These are phyloP conservation scores for Passer montanus DNA, from an alignment of 2,113 vertebrate genomes.

Conservation along the genomic window DNA sequence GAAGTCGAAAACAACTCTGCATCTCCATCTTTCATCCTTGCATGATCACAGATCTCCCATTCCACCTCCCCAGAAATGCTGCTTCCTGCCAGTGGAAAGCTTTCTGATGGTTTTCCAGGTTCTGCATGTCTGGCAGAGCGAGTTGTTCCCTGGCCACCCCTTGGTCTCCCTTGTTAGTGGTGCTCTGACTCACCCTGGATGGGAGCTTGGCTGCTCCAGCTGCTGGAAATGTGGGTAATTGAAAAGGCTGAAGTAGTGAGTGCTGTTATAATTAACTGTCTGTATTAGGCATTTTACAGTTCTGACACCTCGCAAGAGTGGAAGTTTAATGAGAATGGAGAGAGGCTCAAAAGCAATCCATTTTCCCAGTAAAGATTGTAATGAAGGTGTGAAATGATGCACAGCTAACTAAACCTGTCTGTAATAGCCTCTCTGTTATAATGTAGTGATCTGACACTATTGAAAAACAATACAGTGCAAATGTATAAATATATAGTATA, in stretches of 20 bases:
- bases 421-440: constrained; percentile 38
- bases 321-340: constrained; percentile 66
- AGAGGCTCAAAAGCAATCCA: constrained; percentile 59
- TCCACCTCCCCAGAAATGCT: not conserved
- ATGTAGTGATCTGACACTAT: not conserved
- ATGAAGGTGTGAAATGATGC: constrained; percentile 63
- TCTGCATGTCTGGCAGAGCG: accelerated
- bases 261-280: constrained; percentile 66
- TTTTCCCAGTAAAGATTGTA: constrained; percentile 59
- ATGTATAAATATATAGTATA: not conserved
- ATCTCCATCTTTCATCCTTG: not conserved
- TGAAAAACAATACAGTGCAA: not conserved
- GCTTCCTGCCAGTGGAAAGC: not conserved
- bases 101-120: not conserved
- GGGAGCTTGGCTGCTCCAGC: not conserved
- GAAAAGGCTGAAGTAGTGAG: constrained; percentile 53
- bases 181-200: not conserved
- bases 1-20: not conserved
- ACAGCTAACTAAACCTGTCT: constrained; percentile 39
- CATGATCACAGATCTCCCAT: not conserved
- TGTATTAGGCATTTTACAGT: constrained; percentile 59
- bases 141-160: not conserved
- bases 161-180: not conserved
- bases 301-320: constrained; percentile 58
- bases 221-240: not conserved